A percentile compares a stretch with the other conserved stretches of the same genome.
Conservation (phyloP, 2,888 invertebrate species). For the Cryptocephalus moraei region DNA sequence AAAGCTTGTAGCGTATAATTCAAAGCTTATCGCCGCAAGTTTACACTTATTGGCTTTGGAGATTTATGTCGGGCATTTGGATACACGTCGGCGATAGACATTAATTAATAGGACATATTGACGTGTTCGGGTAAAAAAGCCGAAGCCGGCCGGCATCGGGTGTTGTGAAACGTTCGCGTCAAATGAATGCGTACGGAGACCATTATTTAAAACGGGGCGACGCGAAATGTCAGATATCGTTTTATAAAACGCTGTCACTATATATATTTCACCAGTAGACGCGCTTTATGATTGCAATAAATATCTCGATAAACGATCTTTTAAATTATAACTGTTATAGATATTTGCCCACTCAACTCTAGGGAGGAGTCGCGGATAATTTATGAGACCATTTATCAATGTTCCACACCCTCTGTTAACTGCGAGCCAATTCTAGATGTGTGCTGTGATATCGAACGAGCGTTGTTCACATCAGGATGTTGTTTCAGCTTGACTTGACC, state of each 20-base stretch:
- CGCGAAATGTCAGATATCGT: conserved; percentile 22
- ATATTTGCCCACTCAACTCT: conserved; percentile 42
- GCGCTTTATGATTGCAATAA: conserved; percentile 40
- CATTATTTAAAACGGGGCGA: conserved; percentile 19
- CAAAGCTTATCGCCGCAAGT: conserved; percentile 19
- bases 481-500: conserved; percentile 40
- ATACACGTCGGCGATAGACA: conserved; percentile 20
- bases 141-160: no score
- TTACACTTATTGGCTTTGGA: conserved; percentile 20
- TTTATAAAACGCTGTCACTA: conserved; percentile 23
- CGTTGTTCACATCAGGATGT: conserved; percentile 33
- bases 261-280: conserved; percentile 16
- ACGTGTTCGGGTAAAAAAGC: conserved; percentile 14
- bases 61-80: conserved; percentile 21
- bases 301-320: conserved; percentile 42
- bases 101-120: conserved; percentile 27
- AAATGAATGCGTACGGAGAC: conserved; percentile 13
- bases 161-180: conserved; percentile 11
- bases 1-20: conserved; percentile 19
- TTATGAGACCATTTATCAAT: conserved; percentile 42
- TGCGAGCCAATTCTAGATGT: conserved; percentile 49
- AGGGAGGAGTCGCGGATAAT: conserved; percentile 39
- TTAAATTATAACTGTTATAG: conserved; percentile 42
- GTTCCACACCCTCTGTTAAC: conserved; percentile 42
- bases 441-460: conserved; percentile 34